Conservation (phyloP, 2,113 vertebrate genomes). For the Calyptomena viridis region DNA sequence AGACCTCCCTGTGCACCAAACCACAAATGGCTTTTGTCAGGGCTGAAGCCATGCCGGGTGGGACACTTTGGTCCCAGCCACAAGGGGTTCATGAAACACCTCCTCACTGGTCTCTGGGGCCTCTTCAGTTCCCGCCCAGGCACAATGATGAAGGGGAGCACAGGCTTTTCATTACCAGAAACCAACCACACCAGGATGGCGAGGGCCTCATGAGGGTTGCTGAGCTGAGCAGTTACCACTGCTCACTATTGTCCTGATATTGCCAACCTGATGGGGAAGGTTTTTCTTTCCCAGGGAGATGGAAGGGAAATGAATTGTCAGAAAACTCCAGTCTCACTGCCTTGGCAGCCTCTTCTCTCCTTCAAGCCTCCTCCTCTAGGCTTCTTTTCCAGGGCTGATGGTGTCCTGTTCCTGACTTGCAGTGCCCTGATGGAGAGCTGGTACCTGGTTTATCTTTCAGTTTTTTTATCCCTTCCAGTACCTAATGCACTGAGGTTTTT, state of each 20-base stretch:
- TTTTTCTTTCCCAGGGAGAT: fast-evolving
- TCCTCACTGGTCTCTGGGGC: background rate
- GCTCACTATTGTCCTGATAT: background rate
- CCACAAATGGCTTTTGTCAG: background rate
- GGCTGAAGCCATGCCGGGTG: background rate
- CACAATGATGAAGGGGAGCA: fast-evolving
- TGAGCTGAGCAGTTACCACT: background rate
- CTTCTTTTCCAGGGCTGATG: background rate
- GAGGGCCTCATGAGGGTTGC: fast-evolving
- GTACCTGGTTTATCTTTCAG: background rate
- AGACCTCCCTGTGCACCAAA: background rate
- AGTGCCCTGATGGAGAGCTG: background rate
- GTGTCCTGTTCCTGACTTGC: background rate
- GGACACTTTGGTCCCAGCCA: background rate
- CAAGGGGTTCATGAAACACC: background rate
- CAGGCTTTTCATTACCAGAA: background rate
- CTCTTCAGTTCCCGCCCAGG: background rate
- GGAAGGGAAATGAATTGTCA: background rate
- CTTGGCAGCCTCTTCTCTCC: background rate
- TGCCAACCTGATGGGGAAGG: background rate
- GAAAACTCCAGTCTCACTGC: background rate
- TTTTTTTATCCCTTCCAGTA: background rate
- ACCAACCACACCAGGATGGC: background rate
- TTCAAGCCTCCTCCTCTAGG: background rate
- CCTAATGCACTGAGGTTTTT: background rate